Conservation (phyloP, 1,140 invertebrate genomes). For the Aphidius ervi region DNA sequence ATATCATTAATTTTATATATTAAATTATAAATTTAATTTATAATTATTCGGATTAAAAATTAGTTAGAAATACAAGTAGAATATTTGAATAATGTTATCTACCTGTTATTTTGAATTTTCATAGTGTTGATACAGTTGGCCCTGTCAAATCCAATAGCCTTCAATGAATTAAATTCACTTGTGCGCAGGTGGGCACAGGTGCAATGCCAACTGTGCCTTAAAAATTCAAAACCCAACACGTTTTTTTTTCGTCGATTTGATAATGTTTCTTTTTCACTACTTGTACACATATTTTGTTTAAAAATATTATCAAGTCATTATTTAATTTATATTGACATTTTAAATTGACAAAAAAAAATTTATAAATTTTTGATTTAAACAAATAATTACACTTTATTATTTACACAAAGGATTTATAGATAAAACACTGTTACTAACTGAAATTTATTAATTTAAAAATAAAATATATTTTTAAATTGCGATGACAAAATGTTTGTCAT, state of each 20-base stretch:
- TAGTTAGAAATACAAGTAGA: no score
- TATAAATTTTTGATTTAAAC: no score
- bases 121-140: conserved; percentile 16
- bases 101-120: conserved; percentile 5
- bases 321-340: no score
- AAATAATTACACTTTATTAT: no score
- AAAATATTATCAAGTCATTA: no score
- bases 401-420: no score
- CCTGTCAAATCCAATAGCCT: neutral
- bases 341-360: no score
- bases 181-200: conserved; percentile 24
- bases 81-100: neutral
- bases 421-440: no score
- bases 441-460: no score
- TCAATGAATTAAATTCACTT: neutral
- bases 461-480: no score
- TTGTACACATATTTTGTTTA: neutral
- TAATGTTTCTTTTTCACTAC: neutral
- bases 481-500: no score
- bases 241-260: neutral
- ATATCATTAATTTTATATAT: neutral
- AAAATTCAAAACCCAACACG: neutral
- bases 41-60: neutral
- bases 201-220: conserved; percentile 23
- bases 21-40: neutral